Conservation (phyloP, 2,113 vertebrate species). For the Rhodinocichla rosea region DNA sequence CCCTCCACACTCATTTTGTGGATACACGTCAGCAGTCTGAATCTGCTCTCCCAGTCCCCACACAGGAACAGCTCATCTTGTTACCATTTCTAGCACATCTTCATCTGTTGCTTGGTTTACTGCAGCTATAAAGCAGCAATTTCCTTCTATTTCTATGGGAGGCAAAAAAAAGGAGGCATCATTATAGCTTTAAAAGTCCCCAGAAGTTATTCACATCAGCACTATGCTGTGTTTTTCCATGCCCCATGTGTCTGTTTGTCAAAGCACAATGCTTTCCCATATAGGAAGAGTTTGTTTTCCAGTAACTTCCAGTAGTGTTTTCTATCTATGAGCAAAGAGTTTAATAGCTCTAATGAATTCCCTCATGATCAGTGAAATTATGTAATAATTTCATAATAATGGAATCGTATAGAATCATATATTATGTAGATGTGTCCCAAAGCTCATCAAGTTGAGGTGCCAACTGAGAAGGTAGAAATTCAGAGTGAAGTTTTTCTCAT, state of each 20-base stretch:
- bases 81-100: constrained; percentile 22
- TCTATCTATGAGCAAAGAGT: not conserved
- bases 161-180: not conserved
- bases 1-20: not conserved
- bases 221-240: not conserved
- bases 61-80: not conserved
- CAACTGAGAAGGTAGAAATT: not conserved
- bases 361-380: not conserved
- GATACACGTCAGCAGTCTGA: not conserved
- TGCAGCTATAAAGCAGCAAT: not conserved
- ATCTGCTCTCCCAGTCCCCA: not conserved
- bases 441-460: not conserved
- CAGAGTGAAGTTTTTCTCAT: not conserved
- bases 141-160: not conserved
- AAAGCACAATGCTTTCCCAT: not conserved
- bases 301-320: not conserved
- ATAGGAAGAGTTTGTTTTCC: not conserved
- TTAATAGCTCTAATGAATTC: not conserved
- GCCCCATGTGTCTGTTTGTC: not conserved
- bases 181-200: not conserved
- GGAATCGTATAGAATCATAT: not conserved
- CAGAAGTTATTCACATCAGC: not conserved
- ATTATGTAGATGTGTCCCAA: not conserved
- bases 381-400: not conserved
- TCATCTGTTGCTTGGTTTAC: constrained; percentile 24